Evolutionary conservation across 2,797 vertebrate genomes (phyloP).

Genomic region (Micromesistius poutassou): DNA sequence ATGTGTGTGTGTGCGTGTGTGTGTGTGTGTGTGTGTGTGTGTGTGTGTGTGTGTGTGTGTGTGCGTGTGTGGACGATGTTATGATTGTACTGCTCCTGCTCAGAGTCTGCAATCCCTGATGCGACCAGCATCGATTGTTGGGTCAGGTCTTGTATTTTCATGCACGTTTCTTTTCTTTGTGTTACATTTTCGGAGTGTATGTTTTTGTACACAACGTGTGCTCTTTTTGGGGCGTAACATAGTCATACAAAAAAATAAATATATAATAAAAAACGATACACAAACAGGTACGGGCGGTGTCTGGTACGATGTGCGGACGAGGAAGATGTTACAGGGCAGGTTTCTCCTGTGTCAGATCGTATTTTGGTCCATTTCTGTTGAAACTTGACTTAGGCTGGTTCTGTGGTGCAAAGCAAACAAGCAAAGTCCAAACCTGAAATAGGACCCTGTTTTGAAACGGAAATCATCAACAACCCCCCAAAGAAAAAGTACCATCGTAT

Average conservation of each 20-base stretch:
- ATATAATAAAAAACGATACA: constrained; percentile 68
- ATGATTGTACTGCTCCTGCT: neutral
- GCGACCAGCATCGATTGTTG: constrained; percentile 40
- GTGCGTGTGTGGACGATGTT: constrained; percentile 33
- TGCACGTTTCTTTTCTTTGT: constrained; percentile 46
- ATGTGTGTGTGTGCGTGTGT: constrained; percentile 25
- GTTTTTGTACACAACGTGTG: constrained; percentile 42
- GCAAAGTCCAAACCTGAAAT: constrained; percentile 62
- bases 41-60: constrained; percentile 29
- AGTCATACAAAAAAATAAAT: constrained; percentile 72
- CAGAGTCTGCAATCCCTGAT: constrained; percentile 31
- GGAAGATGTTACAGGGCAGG: constrained; percentile 44
- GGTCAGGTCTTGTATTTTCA: constrained; percentile 48
- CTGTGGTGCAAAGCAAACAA: constrained; percentile 58
- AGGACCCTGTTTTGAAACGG: constrained; percentile 71
- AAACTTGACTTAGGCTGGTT: constrained; percentile 62
- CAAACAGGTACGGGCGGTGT: constrained; percentile 36
- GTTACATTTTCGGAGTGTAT: constrained; percentile 28
- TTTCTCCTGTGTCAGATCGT: constrained; percentile 39
- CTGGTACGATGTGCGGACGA: constrained; percentile 7
- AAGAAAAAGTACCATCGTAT: constrained; percentile 52
- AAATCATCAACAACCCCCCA: constrained; percentile 43
- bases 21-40: constrained; percentile 14
- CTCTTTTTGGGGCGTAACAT: constrained; percentile 42
- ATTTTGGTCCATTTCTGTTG: constrained; percentile 62